A percentile compares a stretch with the other conserved stretches of the same genome.
Evolutionary conservation across 2,888 invertebrate species (phyloP).

Genomic region (Nematopogon swammerdamellus): DNA sequence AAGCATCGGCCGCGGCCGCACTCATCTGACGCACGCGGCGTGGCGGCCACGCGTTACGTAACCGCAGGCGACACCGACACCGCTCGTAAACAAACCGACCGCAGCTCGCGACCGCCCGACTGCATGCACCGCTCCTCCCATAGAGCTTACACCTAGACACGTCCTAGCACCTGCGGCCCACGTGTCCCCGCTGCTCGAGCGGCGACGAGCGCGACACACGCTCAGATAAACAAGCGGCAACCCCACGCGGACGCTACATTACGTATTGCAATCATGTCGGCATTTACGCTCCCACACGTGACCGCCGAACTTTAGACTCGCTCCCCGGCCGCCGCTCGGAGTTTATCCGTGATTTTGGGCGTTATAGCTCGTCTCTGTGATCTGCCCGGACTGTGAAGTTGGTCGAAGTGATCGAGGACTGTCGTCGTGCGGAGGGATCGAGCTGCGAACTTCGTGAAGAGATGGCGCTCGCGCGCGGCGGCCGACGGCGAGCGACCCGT

Average conservation of each 20-base stretch:
- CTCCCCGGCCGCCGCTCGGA: background rate
- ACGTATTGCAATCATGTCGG: slow-evolving; percentile 48
- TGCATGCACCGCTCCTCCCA: background rate
- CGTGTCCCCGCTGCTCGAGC: slow-evolving; percentile 41
- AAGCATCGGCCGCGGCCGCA: slow-evolving; percentile 50
- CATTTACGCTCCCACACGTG: slow-evolving; percentile 50
- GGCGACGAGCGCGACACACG: too few species aligned
- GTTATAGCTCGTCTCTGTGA: background rate
- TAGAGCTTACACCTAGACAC: background rate
- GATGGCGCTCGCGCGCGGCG: slow-evolving; percentile 39
- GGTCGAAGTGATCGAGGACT: background rate
- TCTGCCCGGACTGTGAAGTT: background rate
- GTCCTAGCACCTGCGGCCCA: slow-evolving; percentile 20
- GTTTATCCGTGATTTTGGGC: background rate
- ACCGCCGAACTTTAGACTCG: slow-evolving; percentile 19
- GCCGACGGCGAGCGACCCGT: slow-evolving; percentile 36
- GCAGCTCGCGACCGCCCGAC: slow-evolving; percentile 30
- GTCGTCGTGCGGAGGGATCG: background rate
- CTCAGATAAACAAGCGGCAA: background rate
- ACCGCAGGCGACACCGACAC: slow-evolving; percentile 15
- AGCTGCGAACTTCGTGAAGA: background rate
- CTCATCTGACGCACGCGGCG: slow-evolving; percentile 52
- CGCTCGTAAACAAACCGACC: slow-evolving; percentile 53
- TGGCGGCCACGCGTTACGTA: slow-evolving; percentile 56
- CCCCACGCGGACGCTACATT: slow-evolving; percentile 20